Percentiles rank a stretch among this genome's conserved stretches.
These are phyloP conservation scores for Caenorhabditis sinica DNA, from an alignment of 2,888 invertebrate species.

Conservation along the genomic window DNA sequence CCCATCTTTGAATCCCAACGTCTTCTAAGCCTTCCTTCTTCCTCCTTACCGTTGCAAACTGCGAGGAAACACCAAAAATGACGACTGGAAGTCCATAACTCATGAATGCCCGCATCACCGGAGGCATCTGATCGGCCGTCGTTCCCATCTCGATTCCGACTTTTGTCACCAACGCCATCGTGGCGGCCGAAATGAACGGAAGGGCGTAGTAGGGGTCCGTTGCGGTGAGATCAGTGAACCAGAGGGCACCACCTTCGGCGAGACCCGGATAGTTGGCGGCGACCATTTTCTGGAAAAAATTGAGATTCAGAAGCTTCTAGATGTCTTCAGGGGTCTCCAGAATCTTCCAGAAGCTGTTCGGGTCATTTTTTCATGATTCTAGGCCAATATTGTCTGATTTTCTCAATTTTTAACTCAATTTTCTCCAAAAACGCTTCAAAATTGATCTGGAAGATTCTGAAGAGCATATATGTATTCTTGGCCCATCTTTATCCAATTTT, in stretches of 20 bases:
- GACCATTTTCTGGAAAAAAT: slow-evolving; percentile 88
- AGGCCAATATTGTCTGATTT: no score
- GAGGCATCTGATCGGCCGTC: slow-evolving; percentile 76
- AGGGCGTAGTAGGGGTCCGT: slow-evolving; percentile 93
- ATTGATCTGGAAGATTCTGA: no score
- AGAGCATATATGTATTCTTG: no score
- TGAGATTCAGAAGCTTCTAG: not conserved
- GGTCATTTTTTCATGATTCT: no score
- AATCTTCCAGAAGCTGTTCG: not conserved
- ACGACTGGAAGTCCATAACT: slow-evolving; percentile 79
- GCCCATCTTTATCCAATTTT: no score
- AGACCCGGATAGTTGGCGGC: slow-evolving; percentile 93
- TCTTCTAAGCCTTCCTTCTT: not conserved
- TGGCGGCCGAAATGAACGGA: slow-evolving; percentile 91
- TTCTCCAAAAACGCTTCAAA: no score
- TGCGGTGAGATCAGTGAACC: slow-evolving; percentile 95
- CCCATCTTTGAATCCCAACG: no score
- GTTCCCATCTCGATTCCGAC: slow-evolving; percentile 81
- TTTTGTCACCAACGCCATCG: slow-evolving; percentile 91
- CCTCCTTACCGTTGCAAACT: slow-evolving; percentile 77
- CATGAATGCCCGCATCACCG: slow-evolving; percentile 78
- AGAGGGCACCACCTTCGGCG: slow-evolving; percentile 91
- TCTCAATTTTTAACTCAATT: no score
- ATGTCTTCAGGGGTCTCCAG: not conserved
- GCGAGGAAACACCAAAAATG: slow-evolving; percentile 75